Conservation (phyloP, 1,140 invertebrate species). For the Lasaia peninsularis region DNA sequence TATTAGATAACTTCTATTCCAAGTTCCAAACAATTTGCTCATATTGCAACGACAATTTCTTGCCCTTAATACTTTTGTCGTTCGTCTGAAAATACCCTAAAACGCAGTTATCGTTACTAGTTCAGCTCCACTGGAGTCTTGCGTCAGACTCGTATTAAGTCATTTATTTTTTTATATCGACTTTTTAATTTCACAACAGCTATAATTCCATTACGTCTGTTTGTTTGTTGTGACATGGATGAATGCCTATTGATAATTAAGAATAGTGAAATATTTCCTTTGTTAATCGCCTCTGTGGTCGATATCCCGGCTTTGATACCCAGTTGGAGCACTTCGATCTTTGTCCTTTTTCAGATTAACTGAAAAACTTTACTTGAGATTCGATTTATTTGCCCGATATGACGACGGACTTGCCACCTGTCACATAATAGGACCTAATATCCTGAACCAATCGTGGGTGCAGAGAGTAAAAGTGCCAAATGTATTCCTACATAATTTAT, state of each 20-base stretch:
- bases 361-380: too few species aligned
- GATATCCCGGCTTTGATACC: too few species aligned
- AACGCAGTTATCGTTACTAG: background rate
- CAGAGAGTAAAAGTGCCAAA: too few species aligned
- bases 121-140: background rate
- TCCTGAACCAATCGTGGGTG: too few species aligned
- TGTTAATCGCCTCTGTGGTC: background rate
- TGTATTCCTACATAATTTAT: too few species aligned
- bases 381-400: too few species aligned
- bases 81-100: background rate
- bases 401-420: too few species aligned
- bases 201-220: background rate
- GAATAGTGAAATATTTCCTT: background rate
- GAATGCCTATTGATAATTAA: background rate
- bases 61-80: background rate
- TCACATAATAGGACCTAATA: too few species aligned
- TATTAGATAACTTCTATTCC: too few species aligned
- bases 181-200: background rate
- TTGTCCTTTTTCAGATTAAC: too few species aligned
- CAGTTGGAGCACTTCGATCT: too few species aligned
- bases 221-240: background rate
- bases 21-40: background rate
- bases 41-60: background rate
- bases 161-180: conserved; percentile 6
- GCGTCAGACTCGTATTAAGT: background rate